These are phyloP conservation scores for Thaleichthys pacificus DNA, from an alignment of 2,797 vertebrate genomes.

Conservation along the genomic window DNA sequence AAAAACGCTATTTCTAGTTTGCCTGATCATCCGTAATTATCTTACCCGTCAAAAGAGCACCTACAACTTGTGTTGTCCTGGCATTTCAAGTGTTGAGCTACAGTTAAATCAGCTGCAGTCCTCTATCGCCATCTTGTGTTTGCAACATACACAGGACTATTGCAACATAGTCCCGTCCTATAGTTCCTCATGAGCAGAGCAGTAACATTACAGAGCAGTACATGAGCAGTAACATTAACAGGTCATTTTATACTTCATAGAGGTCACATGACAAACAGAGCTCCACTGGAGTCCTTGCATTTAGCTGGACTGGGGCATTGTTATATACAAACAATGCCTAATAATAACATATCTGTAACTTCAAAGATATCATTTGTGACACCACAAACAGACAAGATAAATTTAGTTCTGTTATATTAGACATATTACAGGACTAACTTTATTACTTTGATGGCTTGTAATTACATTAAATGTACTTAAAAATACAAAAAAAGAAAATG, in stretches of 20 bases:
- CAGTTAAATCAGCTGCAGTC: slow-evolving; percentile 18
- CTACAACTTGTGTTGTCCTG: not conserved
- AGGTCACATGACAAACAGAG: not conserved
- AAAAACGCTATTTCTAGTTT: slow-evolving; percentile 19
- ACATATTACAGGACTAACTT: too few relatives aligned
- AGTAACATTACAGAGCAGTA: not conserved
- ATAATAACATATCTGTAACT: too few relatives aligned
- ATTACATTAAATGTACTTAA: too few relatives aligned
- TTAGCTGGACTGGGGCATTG: not conserved
- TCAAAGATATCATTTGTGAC: too few relatives aligned
- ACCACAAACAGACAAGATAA: too few relatives aligned
- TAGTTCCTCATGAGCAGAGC: not conserved
- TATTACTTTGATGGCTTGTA: too few relatives aligned
- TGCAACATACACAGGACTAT: not conserved
- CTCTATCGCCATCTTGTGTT: slow-evolving; percentile 57
- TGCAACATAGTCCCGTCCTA: too few relatives aligned
- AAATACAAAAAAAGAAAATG: too few relatives aligned
- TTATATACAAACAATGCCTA: too few relatives aligned
- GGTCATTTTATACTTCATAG: not conserved
- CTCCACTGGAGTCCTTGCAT: not conserved
- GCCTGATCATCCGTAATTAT: slow-evolving; percentile 24
- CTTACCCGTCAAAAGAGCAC: not conserved
- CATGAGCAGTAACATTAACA: not conserved
- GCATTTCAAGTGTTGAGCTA: not conserved
- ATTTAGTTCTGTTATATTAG: too few relatives aligned